Conservation (phyloP, 2,888 invertebrate genomes). For the Hipparchia sbordonii region DNA sequence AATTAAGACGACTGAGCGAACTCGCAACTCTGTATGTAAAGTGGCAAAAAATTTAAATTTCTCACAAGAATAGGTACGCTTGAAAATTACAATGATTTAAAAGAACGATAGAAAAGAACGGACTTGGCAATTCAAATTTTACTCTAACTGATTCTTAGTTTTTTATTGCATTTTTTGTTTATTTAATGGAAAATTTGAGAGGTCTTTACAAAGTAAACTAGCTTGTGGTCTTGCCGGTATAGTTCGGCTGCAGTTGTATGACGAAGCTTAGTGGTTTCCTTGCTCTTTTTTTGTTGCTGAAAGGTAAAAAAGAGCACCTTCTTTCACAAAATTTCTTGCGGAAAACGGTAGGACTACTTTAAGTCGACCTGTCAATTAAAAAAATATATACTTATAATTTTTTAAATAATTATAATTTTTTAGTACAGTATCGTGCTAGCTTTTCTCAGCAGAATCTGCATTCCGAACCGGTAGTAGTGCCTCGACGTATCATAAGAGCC, state of each 20-base stretch:
- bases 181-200: not conserved
- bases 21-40: slow-evolving; percentile 23
- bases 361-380: not conserved
- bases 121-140: slow-evolving; percentile 10
- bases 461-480: no score
- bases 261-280: no score
- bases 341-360: not conserved
- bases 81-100: slow-evolving; percentile 18
- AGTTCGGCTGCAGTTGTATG: no score
- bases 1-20: slow-evolving; percentile 22
- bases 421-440: no score
- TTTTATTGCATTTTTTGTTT: not conserved
- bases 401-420: no score
- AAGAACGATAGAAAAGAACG: slow-evolving; percentile 10
- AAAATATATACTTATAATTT: no score
- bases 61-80: slow-evolving; percentile 9
- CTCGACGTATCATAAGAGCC: no score
- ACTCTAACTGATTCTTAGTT: slow-evolving; percentile 6
- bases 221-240: no score
- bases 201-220: no score
- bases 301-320: no score
- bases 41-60: slow-evolving; percentile 21
- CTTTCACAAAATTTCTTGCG: not conserved
- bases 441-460: no score
- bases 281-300: no score